Evolutionary conservation across 2,888 invertebrate genomes (phyloP).

Genomic region (Aleiodes testaceus): DNA sequence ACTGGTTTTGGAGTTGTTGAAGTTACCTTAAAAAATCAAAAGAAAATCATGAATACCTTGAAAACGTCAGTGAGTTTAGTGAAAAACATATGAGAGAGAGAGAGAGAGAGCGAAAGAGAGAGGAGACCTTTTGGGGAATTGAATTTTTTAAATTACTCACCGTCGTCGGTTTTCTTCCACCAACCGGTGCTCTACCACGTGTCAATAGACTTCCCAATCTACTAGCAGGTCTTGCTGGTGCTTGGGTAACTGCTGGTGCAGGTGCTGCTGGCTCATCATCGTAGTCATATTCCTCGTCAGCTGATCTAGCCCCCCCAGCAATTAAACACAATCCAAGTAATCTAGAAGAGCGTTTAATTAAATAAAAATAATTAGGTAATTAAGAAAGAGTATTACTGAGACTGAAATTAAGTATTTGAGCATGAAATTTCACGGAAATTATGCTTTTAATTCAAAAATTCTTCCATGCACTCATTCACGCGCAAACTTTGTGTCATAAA

Average conservation of each 20-base stretch:
- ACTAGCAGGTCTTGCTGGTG: conserved; percentile 58
- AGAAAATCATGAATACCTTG: neutral
- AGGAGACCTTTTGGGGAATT: neutral
- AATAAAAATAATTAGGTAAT: no score
- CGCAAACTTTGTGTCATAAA: conserved; percentile 15
- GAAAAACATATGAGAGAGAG: no score
- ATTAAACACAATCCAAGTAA: conserved; percentile 60
- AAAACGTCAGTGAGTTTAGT: no score
- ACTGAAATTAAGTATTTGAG: no score
- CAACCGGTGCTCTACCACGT: conserved; percentile 57
- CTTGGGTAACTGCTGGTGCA: conserved; percentile 59
- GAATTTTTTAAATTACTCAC: conserved; percentile 49
- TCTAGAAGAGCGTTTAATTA: conserved; percentile 50
- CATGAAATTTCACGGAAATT: neutral
- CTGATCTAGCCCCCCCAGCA: conserved; percentile 57
- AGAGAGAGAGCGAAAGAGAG: no score
- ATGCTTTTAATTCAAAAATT: neutral
- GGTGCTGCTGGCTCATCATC: conserved; percentile 61
- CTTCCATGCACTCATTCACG: conserved; percentile 25
- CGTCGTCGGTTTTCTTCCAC: conserved; percentile 56
- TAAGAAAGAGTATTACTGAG: no score
- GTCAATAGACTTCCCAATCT: conserved; percentile 61
- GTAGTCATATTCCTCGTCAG: conserved; percentile 65
- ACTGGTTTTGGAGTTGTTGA: conserved; percentile 63
- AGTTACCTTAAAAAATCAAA: conserved; percentile 51